These are phyloP conservation scores for Anarhynchus alexandrinus DNA, from an alignment of 2,113 vertebrate genomes.

Conservation along the genomic window DNA sequence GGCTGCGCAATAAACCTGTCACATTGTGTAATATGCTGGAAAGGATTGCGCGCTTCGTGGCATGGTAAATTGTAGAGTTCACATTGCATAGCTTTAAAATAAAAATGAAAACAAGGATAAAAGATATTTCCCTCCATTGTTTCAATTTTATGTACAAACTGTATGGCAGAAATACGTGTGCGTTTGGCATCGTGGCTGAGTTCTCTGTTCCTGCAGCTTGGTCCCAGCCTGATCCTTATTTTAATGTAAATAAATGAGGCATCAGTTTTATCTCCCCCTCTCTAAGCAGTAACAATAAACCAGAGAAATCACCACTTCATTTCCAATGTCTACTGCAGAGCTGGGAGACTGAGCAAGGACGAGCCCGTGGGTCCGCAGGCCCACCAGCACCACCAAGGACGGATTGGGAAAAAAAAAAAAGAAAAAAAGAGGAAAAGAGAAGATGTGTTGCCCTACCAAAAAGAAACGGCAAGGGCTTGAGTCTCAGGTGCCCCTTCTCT, in stretches of 20 bases:
- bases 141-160: conserved; percentile 58
- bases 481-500: not conserved
- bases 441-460: not conserved
- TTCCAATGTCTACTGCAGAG: rapidly evolving
- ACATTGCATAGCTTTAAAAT: conserved; percentile 48
- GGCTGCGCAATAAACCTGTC: conserved; percentile 54
- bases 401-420: not conserved
- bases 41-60: conserved; percentile 5
- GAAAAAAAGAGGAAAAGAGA: not conserved
- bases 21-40: conserved; percentile 18
- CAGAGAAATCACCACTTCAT: conserved; percentile 19
- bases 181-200: not conserved
- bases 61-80: conserved; percentile 4
- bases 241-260: conserved; percentile 58
- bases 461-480: not conserved
- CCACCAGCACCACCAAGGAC: not conserved
- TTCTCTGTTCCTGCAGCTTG: not conserved
- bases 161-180: not conserved
- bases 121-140: conserved; percentile 64
- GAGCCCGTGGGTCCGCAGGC: rapidly evolving
- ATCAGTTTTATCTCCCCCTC: conserved; percentile 33
- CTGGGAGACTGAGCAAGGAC: not conserved
- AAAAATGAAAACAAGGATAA: conserved; percentile 64
- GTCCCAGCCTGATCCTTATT: conserved; percentile 54
- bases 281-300: conserved; percentile 39